Evolutionary conservation across 2,113 vertebrate genomes (phyloP), one percentile per base, ranked within the genome.

Genomic region (Opisthocomus hoazin): DNA sequence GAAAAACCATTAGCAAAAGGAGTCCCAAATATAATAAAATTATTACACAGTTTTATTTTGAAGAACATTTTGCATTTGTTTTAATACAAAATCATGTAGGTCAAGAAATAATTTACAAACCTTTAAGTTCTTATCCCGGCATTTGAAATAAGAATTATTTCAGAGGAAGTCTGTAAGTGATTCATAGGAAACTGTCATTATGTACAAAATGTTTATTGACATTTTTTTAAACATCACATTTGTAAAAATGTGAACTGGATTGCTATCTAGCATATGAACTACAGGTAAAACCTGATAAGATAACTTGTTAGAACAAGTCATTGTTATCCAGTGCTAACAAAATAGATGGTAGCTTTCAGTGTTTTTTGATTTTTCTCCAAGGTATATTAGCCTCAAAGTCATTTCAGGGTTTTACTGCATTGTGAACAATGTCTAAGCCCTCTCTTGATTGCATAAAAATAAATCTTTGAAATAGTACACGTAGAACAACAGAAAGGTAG

Each of bases 81-180:
- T 98, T 98, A 98, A 98, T 98, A 97, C 96, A 98, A 98, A 98
- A 98, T 97, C 93, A 96, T 97, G 97, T 97, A 96, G 81, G 94
- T 98, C 98, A 98, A 97, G 97, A 98, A 98, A 98, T 94, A 96
- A 97, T 98, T 98, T 98, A 98, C 98, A 98, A 98, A 98, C 97
- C 96, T 97, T 96, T 93, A 96, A 96, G 95, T 98, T 95, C 94
- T 97, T 98, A 96, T 98, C 94, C 98, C 97, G 97, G 95, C 95
- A 98, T 98, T 97, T 98, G 96, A 97, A 98, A 96, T 98, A 98
- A 98, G 98, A 98, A 98, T 96, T 90, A 97, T 96, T 97, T 97
- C 97, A 95, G 97, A 98, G 98, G 98, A 98, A 97, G 97, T 98
- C 90, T 96, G 96, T 97, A 96, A 98, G 97, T 95, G 98, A 97